A percentile compares a stretch with the other conserved stretches of the same genome.
These are phyloP conservation scores for Luperina testacea DNA, from an alignment of 2,888 invertebrate genomes.

Conservation along the genomic window DNA sequence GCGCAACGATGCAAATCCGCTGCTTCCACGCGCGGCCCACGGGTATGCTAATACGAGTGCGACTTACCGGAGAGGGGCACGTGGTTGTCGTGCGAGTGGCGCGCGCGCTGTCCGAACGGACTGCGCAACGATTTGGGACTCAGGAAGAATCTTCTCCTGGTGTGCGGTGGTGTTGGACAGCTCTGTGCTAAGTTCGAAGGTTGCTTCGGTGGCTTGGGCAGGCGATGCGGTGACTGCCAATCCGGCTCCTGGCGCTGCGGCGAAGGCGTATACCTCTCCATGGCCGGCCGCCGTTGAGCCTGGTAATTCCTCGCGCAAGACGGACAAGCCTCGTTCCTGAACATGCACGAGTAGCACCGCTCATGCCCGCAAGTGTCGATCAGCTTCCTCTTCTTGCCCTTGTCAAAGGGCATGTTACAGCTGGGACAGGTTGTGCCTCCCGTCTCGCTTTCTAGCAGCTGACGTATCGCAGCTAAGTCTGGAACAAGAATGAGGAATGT, in stretches of 20 bases:
- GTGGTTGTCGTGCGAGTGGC: slow-evolving; percentile 90
- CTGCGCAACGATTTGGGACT: slow-evolving; percentile 95
- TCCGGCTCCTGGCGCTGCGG: slow-evolving; percentile 84
- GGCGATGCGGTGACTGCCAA: slow-evolving; percentile 89
- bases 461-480: slow-evolving; percentile 96
- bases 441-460: slow-evolving; percentile 94
- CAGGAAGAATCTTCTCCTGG: slow-evolving; percentile 94
- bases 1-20: slow-evolving; percentile 80
- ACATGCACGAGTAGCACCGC: slow-evolving; percentile 98
- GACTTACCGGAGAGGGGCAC: slow-evolving; percentile 93
- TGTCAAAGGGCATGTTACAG: slow-evolving; percentile 98
- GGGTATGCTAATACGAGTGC: slow-evolving; percentile 64
- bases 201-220: slow-evolving; percentile 91
- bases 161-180: slow-evolving; percentile 95
- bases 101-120: slow-evolving; percentile 92
- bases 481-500: slow-evolving; percentile 81
- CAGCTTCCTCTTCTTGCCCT: slow-evolving; percentile 98
- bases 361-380: slow-evolving; percentile 99
- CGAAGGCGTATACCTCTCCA: slow-evolving; percentile 86
- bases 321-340: slow-evolving; percentile 97
- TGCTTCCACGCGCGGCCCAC: slow-evolving; percentile 73
- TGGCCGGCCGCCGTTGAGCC: slow-evolving; percentile 80
- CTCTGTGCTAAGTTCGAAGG: slow-evolving; percentile 91
- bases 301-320: slow-evolving; percentile 92
- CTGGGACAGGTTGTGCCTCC: slow-evolving; percentile 94